Base-by-base conservation (phyloP, 2,113 vertebrate species). In the Cyprinodon brontotheroides region DNA sequence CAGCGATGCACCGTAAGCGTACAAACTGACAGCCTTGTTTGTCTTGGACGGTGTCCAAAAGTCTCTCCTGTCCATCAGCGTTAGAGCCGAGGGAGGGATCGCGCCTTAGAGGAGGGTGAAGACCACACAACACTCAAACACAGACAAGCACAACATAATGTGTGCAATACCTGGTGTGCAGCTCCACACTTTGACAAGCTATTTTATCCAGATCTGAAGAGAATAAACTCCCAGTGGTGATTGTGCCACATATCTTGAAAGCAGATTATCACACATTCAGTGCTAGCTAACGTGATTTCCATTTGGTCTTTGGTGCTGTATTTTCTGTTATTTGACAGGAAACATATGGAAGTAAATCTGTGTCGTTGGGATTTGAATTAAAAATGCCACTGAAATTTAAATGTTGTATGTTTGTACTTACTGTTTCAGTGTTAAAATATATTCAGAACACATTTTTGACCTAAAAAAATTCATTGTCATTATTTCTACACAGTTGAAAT, bases 11-110 rank as follows among this genome's bases (percentile, higher is more conserved):
- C 83, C 70, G 68, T 80, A 81, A 86, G 89, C 80, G 76, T 80
- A 81, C 66, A 40, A 71, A 74, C 70, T 7, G 65, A 73, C 72
- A 61, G 43, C 50, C 48, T n/a, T 89, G 87, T 92, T 91, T 89
- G 66, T 81, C 66, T 90, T 91, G 91, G 87, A 81, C 10, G 20
- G 1, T 22, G 61, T 65, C 76, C 69, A 36, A 36, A 71, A 61
- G 29, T 80, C 77, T 80, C 76, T 2, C 68, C n/a, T 71, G 75
- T 87, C 85, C 82, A 47, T 85, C 68, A 79, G 9, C 8, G 62
- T 37, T 3, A 70, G 75, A 47, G 59, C 53, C 40, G 20, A 1
- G 50, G 20, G 66, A 17, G 48, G 70, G 3, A 57, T 74, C 45
- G 22, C 45, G 40, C 77, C 78, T 87, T 75, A 1, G 4, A 36